Evolutionary conservation across 2,113 vertebrate genomes (phyloP), one percentile per base, ranked within the genome.

Genomic region (Anarrhichthys ocellatus): DNA sequence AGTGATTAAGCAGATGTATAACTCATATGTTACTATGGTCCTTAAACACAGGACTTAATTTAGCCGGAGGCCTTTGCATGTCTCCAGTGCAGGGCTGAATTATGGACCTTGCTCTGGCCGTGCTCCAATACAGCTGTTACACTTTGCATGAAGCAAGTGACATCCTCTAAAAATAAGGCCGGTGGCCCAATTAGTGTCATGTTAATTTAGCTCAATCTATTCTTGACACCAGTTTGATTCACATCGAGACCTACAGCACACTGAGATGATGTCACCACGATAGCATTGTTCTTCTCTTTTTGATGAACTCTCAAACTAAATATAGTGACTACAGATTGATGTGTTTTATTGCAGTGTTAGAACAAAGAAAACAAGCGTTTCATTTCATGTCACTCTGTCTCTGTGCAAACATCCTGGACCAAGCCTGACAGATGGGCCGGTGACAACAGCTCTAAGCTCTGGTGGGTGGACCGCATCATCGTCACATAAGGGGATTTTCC

Each of bases 401-500:
- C 17, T 79, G 50, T n/a, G 48, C 67, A 65, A 75, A 87, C 24
- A 64, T 64, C 34, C 78, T n/a, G n/a, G 34, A 80, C 63, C 63
- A 64, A 68, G 80, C 67, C 56, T 62, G 84, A 92, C 92, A 93
- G 91, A 92, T 91, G 91, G 89, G 72, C 63, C 74, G 40, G 72
- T 76, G 79, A 83, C 56, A 73, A 77, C 83, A 82, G 76, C 74
- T 42, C 76, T 94, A 91, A 93, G 88, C 91, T 80, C 68, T 82
- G 76, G 89, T 88, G 88, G 89, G 84, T 77, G 82, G 88, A 87
- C 80, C 17, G 62, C 85, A 88, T 92, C 92, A 91, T 78, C 67
- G 73, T 82, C 77, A 88, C 88, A 90, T 89, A 83, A 84, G 86
- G 77, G 87, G 92, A 93, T 94, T 94, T 94, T 90, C 79, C 75